Conservation (phyloP, 2,797 vertebrate genomes). For the Eidolon dupreanum region DNA sequence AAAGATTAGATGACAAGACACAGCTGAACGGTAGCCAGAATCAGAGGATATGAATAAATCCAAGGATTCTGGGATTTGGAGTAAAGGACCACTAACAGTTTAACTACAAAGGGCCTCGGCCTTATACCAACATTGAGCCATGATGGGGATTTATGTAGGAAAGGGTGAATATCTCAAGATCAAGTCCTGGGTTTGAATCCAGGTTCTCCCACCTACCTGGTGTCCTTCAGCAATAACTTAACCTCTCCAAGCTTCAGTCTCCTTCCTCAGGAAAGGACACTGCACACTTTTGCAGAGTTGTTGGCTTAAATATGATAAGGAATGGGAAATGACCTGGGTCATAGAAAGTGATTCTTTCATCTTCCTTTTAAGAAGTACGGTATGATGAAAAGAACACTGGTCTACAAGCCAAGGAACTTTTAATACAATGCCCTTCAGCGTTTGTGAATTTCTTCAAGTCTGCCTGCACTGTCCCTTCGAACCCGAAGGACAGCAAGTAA, state of each 20-base stretch:
- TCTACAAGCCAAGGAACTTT: neutral
- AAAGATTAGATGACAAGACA: neutral
- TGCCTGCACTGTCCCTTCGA: neutral
- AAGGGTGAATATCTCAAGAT: neutral
- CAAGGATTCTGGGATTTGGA: neutral
- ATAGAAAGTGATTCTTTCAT: neutral
- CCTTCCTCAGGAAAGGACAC: neutral
- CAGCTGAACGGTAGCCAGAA: neutral
- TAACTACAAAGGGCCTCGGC: neutral
- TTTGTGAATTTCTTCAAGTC: neutral
- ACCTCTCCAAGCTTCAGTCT: neutral
- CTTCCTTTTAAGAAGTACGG: neutral
- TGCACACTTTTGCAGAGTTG: neutral
- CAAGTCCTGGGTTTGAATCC: neutral
- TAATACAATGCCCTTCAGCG: neutral
- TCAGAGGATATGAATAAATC: neutral
- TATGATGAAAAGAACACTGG: neutral
- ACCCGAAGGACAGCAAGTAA: neutral
- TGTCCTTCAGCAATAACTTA: neutral
- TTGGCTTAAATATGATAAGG: neutral
- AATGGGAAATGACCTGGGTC: neutral
- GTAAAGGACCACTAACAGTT: neutral
- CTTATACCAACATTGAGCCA: neutral
- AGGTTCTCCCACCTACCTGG: neutral
- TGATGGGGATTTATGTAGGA: neutral